Evolutionary conservation across 1,140 invertebrate species (phyloP).

Genomic region (Drosophila leontia): DNA sequence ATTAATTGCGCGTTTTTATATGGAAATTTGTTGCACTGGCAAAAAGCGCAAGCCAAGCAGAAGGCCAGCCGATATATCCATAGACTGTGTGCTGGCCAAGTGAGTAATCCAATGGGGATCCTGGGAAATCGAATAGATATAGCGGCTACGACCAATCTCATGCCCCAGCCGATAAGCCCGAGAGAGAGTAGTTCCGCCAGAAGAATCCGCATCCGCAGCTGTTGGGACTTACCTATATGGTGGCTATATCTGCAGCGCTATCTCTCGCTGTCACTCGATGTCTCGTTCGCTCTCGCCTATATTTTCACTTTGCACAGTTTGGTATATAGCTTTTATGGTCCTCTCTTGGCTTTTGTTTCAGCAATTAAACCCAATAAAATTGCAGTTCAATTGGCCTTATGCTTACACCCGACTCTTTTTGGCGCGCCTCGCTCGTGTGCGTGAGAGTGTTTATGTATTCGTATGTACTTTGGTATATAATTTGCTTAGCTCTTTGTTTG

Average conservation of each 20-base stretch:
- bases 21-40: conserved; percentile 47
- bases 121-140: neutral
- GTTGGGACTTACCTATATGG: conserved; percentile 26
- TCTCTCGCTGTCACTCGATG: conserved; percentile 16
- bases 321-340: conserved; percentile 1
- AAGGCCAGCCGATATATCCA: conserved; percentile 31
- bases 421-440: conserved; percentile 8
- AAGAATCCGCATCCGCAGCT: conserved; percentile 6
- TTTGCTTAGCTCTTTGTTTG: conserved; percentile 34
- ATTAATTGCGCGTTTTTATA: conserved; percentile 47
- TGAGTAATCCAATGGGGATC: conserved; percentile 21
- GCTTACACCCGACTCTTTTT: conserved; percentile 18
- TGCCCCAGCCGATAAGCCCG: conserved; percentile 1
- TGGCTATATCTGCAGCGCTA: conserved; percentile 17
- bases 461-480: conserved; percentile 14
- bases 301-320: conserved; percentile 37
- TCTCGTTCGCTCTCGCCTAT: conserved; percentile 1
- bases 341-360: conserved; percentile 19
- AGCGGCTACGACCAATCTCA: neutral
- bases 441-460: conserved; percentile 8
- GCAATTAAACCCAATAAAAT: conserved; percentile 58
- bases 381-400: conserved; percentile 36
- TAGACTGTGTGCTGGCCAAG: neutral
- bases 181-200: conserved; percentile 2
- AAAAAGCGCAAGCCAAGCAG: conserved; percentile 22